A percentile compares a stretch with the other conserved stretches of the same genome.
Evolutionary conservation across 2,797 vertebrate species (phyloP).

Genomic region (Cercopithecus diana): DNA sequence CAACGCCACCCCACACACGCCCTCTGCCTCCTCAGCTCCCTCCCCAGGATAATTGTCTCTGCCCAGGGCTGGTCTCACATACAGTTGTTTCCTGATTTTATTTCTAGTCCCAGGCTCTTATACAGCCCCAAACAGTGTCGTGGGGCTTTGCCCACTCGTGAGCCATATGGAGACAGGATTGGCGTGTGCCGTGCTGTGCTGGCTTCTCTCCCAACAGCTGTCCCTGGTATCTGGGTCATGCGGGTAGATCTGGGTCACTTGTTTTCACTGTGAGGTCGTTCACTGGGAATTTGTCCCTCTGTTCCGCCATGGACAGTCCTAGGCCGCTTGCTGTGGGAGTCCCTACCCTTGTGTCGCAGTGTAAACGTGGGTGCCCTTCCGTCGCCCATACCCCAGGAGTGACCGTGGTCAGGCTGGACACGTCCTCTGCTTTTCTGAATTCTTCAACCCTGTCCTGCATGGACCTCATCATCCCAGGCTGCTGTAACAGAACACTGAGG

Average conservation of each 20-base stretch:
- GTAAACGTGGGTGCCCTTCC: not conserved
- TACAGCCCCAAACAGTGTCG: too few relatives aligned
- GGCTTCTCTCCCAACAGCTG: too few relatives aligned
- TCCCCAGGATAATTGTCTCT: not conserved
- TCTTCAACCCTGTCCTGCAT: not conserved
- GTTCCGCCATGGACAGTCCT: fast-evolving
- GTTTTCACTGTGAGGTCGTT: fast-evolving
- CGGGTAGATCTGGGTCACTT: not conserved
- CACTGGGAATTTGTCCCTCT: not conserved
- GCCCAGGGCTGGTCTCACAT: not conserved
- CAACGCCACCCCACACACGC: not conserved
- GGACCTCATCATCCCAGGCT: not conserved
- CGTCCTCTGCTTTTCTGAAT: not conserved
- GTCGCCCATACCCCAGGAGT: fast-evolving
- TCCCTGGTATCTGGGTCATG: not conserved
- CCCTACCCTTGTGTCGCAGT: not conserved
- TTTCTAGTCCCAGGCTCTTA: not conserved
- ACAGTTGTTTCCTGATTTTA: not conserved
- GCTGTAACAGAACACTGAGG: not conserved
- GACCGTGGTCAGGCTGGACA: not conserved
- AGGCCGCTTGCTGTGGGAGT: not conserved
- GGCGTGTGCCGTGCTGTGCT: fast-evolving
- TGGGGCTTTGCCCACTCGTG: not conserved
- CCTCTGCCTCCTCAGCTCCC: not conserved
- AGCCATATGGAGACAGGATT: fast-evolving